A percentile compares a stretch with the other conserved stretches of the same genome.
Conservation (phyloP, 1,140 invertebrate genomes). For the Nixonia krombeini region DNA sequence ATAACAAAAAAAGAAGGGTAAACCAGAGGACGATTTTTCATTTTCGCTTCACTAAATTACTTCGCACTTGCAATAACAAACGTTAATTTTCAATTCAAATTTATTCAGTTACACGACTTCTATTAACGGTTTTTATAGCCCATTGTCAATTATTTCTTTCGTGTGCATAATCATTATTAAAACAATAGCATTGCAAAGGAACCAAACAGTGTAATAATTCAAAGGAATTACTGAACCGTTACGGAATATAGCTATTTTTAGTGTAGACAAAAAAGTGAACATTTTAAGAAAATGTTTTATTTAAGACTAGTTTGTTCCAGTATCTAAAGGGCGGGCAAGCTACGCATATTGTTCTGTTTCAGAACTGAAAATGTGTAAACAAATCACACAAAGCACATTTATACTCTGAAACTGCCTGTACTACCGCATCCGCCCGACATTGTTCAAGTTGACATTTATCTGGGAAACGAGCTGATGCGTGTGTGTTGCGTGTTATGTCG, state of each 20-base stretch:
- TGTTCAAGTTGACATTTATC: conserved; percentile 54
- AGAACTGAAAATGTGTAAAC: conserved; percentile 26
- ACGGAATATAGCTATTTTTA: background rate
- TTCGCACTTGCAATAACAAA: too few species aligned
- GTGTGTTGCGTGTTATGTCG: conserved; percentile 24
- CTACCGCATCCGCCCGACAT: conserved; percentile 41
- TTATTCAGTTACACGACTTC: too few species aligned
- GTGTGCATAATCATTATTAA: too few species aligned
- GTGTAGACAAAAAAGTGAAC: too few species aligned
- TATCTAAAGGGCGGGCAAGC: background rate
- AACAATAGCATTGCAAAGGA: background rate
- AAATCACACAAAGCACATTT: conserved; percentile 47
- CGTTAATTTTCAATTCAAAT: too few species aligned
- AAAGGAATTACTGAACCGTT: background rate
- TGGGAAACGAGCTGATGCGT: conserved; percentile 39
- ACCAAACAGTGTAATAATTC: background rate
- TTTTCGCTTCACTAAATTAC: too few species aligned
- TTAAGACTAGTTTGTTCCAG: background rate
- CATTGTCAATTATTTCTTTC: too few species aligned
- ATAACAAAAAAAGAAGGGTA: too few species aligned
- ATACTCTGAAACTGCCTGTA: conserved; percentile 38
- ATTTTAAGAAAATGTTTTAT: too few species aligned
- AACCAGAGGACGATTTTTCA: too few species aligned
- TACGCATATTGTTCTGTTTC: conserved; percentile 14
- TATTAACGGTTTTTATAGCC: too few species aligned